phyloP scores from a whole-genome alignment of 2,888 invertebrate species.

The Mimachlamys varia region DNA sequence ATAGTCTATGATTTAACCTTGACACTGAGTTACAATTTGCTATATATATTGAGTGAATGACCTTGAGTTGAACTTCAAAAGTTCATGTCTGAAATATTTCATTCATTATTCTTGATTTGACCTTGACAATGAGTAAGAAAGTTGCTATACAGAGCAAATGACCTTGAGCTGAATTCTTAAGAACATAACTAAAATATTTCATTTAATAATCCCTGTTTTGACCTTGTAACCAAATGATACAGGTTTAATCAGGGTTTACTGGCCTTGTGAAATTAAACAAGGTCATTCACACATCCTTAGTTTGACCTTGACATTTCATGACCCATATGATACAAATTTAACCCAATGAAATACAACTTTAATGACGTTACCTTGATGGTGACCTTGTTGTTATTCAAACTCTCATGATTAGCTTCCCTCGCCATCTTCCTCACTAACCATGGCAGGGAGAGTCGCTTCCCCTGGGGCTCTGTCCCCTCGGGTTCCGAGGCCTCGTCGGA shows the following conservation, averaged over 20 bases:
- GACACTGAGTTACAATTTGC: neutral
- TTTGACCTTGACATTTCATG: neutral
- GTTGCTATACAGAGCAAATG: neutral
- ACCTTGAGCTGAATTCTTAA: neutral
- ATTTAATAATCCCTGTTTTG: neutral
- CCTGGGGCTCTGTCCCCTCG: conserved; percentile 47
- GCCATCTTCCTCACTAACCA: conserved; percentile 87
- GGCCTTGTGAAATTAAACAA: neutral
- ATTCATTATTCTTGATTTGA: neutral
- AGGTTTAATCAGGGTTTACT: neutral
- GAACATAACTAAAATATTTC: neutral
- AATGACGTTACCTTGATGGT: conserved; percentile 86
- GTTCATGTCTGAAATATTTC: too few species aligned
- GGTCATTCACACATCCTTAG: neutral
- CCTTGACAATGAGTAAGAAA: neutral
- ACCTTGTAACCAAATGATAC: neutral
- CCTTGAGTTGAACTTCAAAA: neutral
- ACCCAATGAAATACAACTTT: too few species aligned
- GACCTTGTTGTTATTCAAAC: conserved; percentile 87
- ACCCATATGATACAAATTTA: neutral
- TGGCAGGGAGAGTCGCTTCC: conserved; percentile 59
- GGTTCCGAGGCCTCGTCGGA: conserved; percentile 46
- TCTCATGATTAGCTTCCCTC: conserved; percentile 90
- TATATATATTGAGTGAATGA: neutral
- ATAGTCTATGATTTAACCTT: too few species aligned